Evolutionary conservation across 1,140 invertebrate genomes (phyloP), one percentile per base, ranked within the genome.

Genomic region (Drosophila dunni): DNA sequence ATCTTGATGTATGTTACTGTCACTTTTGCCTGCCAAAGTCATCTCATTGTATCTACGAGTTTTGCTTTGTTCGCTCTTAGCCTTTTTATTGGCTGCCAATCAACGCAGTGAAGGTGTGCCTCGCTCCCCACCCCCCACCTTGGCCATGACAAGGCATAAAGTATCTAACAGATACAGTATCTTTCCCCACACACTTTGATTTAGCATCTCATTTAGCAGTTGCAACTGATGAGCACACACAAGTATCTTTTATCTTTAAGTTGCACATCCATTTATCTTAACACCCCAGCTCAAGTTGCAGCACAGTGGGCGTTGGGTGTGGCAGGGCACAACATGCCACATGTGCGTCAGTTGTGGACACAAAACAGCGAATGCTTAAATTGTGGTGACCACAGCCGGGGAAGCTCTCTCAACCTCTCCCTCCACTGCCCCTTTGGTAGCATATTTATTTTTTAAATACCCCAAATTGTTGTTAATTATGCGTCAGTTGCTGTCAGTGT

Each of bases 391-490:
- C 68, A 54, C 68, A 64, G 51, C 68, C 68, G 0, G 24, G 3
- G 3, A 29, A 29, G 24, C 4, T 29, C 24, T 40, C 33, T 8
- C 7, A 17, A 34, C 8, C 17, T 20, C n/a, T 38, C 9, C 17
- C 17, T 15, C 3, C 13, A 11, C 2, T 17, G 7, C 17, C 0
- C 10, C 13, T 13, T 0, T 33, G 10, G 46, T 44, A 48, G 45
- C 11, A 20, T 58, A 51, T 53, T 53, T 56, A 42, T 76, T 78
- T 85, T 82, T 79, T 71, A 76, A 79, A 69, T 63, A 68, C 71
- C 75, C 69, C 44, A 79, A 86, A 78, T 74, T 79, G 79, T 71
- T 88, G 79, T 83, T 88, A 88, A 88, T 88, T 88, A 86, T 74
- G 65, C 57, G 50, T 7, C 64, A 56, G 65, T 69, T 64, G 77